Conservation (phyloP, 2,888 invertebrate genomes). For the Ischnura elegans region DNA sequence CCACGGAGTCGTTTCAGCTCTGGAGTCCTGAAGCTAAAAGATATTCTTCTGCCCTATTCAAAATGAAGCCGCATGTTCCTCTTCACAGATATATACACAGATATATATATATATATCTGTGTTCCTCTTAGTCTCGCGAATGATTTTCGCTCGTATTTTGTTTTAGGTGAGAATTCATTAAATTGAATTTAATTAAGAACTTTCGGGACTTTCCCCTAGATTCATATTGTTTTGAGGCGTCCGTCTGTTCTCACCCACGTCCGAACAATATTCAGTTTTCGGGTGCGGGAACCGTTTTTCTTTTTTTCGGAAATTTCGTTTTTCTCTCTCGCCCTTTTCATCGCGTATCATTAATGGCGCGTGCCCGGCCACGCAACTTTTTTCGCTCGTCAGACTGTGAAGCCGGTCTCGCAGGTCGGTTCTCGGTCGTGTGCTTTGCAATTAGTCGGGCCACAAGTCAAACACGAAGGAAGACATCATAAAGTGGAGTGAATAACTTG, state of each 20-base stretch:
- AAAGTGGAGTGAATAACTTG: neutral
- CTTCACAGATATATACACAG: no score
- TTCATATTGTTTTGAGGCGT: neutral
- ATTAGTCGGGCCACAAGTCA: neutral
- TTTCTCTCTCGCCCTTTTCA: neutral
- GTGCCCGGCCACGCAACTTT: neutral
- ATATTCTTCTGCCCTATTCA: no score
- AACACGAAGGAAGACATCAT: neutral
- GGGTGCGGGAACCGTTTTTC: neutral
- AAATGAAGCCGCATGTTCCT: no score
- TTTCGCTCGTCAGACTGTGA: neutral
- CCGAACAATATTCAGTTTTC: neutral
- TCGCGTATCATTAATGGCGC: neutral
- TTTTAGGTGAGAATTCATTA: neutral
- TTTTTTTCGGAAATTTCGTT: neutral
- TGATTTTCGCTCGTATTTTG: no score
- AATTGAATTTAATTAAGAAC: no score
- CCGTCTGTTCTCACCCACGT: neutral
- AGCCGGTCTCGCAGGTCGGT: neutral
- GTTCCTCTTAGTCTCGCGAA: no score
- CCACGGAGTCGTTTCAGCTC: no score
- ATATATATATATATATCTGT: no score
- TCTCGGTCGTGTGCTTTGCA: neutral
- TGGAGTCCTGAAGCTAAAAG: no score
- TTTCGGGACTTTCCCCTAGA: neutral